These are phyloP conservation scores for western clawed frog (Xenopus tropicalis) DNA, from an alignment of 2,113 vertebrate species.

Conservation along the genomic window UCB_Xtro_10.0 CM004448.2:26235501-26236000, in stretches of 20 bases:
- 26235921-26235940: slow-evolving; percentile 27
- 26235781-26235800: slow-evolving; percentile 36
- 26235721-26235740: slow-evolving; percentile 37
- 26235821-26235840: slow-evolving; percentile 20
- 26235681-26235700: slow-evolving; percentile 6
- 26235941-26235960: slow-evolving; percentile 16
- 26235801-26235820: slow-evolving; percentile 40
- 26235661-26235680: slow-evolving; percentile 8
- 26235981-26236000: background rate
- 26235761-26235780: slow-evolving; percentile 32
- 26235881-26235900: slow-evolving; percentile 30
- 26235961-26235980: slow-evolving; percentile 14
- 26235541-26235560: no score
- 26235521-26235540: no score
- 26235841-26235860: slow-evolving; percentile 20
- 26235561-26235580: no score
- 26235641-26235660: background rate
- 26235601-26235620: background rate
- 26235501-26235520: no score
- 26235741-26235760: slow-evolving; percentile 26
- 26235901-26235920: slow-evolving; percentile 34
- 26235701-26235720: slow-evolving; percentile 17
- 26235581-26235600: no score
- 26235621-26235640: background rate
- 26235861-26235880: slow-evolving; percentile 24